phyloP scores from a whole-genome alignment of 2,797 vertebrate species.

The Tokudaia tokunoshimensis region DNA sequence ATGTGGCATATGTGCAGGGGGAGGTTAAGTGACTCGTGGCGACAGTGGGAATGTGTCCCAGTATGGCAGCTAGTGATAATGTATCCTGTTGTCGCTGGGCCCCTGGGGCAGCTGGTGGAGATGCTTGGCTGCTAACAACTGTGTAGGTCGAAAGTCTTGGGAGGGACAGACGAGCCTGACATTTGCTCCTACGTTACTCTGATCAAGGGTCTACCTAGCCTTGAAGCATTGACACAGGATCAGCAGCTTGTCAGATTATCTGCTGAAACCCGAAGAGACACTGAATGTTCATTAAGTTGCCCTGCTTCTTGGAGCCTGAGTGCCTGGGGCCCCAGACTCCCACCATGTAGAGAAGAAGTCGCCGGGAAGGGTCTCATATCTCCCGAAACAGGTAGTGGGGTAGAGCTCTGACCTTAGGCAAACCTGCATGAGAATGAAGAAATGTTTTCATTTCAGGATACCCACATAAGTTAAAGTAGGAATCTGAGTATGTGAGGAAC shows the following conservation, averaged over 20 bases:
- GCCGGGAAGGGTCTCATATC: background rate
- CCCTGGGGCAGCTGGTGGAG: background rate
- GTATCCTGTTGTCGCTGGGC: background rate
- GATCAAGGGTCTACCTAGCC: background rate
- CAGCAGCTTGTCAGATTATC: background rate
- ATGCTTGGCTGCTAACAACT: background rate
- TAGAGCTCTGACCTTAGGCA: background rate
- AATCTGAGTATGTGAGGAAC: background rate
- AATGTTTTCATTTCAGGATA: conserved; percentile 6
- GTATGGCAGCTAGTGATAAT: background rate
- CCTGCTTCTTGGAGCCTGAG: background rate
- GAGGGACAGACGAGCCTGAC: background rate
- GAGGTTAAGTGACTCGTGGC: background rate
- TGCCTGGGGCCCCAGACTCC: background rate
- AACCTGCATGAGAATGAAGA: background rate
- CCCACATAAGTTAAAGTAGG: background rate
- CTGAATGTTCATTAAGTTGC: background rate
- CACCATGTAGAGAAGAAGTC: background rate
- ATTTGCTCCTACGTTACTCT: background rate
- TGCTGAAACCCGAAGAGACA: background rate
- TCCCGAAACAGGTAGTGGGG: background rate
- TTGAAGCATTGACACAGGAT: too few species aligned
- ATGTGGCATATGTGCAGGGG: background rate
- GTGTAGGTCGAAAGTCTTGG: too few species aligned
- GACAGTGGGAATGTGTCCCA: background rate